Conservation (phyloP, 2,888 invertebrate species). For the Epinotia brunnichana region DNA sequence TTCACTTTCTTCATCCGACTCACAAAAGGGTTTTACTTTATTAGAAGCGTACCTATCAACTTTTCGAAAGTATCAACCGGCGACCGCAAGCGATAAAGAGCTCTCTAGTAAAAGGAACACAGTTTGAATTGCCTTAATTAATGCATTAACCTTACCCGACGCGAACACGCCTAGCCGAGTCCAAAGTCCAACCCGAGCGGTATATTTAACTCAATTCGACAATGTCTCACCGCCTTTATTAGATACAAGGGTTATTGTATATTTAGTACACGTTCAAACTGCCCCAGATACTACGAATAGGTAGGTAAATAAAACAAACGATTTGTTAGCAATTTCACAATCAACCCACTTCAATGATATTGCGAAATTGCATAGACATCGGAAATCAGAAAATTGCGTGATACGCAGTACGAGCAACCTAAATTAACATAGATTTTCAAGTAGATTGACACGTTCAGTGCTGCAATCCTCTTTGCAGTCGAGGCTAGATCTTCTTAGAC, state of each 20-base stretch:
- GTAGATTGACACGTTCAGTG: background rate
- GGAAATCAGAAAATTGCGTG: constrained; percentile 20
- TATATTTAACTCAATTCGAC: constrained; percentile 43
- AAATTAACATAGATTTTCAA: background rate
- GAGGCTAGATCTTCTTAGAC: no score
- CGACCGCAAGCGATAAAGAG: constrained; percentile 5
- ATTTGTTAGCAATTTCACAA: constrained; percentile 32
- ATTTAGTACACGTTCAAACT: constrained; percentile 24
- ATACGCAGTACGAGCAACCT: background rate
- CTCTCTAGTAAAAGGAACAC: background rate
- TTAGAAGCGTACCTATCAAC: background rate
- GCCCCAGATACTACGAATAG: constrained; percentile 33
- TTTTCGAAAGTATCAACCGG: constrained; percentile 21
- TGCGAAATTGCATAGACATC: constrained; percentile 31
- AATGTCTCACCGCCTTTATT: constrained; percentile 38
- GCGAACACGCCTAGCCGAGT: constrained; percentile 57
- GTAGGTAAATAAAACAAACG: constrained; percentile 36
- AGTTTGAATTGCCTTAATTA: constrained; percentile 18
- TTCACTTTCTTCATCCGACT: constrained; percentile 14
- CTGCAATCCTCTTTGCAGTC: background rate
- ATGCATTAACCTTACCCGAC: constrained; percentile 39
- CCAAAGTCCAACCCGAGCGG: constrained; percentile 71
- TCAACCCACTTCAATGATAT: constrained; percentile 13
- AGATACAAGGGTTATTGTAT: constrained; percentile 35
- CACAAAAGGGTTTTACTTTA: constrained; percentile 19